phyloP scores from a whole-genome alignment of 2,888 invertebrate genomes.

The Spodoptera picta region DNA sequence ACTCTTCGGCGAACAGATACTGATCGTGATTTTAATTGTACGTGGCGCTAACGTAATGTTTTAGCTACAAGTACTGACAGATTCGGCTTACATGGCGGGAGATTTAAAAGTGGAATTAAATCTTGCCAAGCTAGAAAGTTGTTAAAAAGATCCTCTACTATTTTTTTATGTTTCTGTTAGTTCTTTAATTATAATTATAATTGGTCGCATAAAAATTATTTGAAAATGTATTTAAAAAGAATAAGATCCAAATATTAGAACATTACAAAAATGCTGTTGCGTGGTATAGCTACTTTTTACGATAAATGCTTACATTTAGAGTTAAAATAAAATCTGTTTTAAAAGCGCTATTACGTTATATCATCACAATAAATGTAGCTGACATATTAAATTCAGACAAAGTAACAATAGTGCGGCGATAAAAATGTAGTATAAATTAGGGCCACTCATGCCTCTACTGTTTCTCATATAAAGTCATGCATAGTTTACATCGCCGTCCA shows the following conservation, averaged over 20 bases:
- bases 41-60: constrained; percentile 86
- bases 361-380: too few relatives aligned
- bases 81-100: constrained; percentile 68
- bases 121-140: too few relatives aligned
- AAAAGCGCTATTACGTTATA: too few relatives aligned
- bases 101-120: neutral
- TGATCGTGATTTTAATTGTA: constrained; percentile 86
- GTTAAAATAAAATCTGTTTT: too few relatives aligned
- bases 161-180: too few relatives aligned
- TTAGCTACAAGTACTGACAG: constrained; percentile 71
- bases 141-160: too few relatives aligned
- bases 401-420: constrained; percentile 20
- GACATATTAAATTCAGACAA: constrained; percentile 6
- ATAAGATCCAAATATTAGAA: too few relatives aligned
- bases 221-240: too few relatives aligned
- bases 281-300: neutral
- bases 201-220: too few relatives aligned
- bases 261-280: too few relatives aligned
- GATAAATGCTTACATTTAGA: neutral
- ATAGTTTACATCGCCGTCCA: constrained; percentile 21
- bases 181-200: too few relatives aligned
- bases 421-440: constrained; percentile 40
- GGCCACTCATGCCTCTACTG: constrained; percentile 16
- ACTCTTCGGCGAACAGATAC: constrained; percentile 84
- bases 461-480: constrained; percentile 27